A percentile compares a stretch with the other conserved stretches of the same genome.
phyloP scores from a whole-genome alignment of 2,888 invertebrate species.

The Phengaris alcon region DNA sequence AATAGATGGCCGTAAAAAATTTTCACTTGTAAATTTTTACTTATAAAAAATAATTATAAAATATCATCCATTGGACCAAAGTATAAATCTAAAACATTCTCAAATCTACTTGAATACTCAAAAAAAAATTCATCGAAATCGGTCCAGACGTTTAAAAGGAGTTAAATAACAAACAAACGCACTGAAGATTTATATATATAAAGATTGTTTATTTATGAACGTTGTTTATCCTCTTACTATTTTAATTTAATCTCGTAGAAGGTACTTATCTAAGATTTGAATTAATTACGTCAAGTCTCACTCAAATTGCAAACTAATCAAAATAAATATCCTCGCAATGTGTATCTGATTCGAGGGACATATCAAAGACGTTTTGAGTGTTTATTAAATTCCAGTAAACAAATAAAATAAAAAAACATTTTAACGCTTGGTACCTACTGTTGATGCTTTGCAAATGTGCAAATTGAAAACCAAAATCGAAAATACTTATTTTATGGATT shows the following conservation, averaged over 20 bases:
- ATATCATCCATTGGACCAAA: no score
- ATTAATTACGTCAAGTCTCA: constrained; percentile 12
- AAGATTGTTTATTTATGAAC: neutral
- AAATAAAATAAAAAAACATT: neutral
- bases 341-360: neutral
- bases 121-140: no score
- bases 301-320: constrained; percentile 18
- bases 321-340: constrained; percentile 17
- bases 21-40: no score
- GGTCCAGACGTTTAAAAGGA: no score
- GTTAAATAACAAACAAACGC: no score
- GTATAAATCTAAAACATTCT: no score
- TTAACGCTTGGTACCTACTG: neutral
- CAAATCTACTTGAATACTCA: no score
- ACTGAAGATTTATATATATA: no score
- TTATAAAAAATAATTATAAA: no score
- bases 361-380: constrained; percentile 2
- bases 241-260: neutral
- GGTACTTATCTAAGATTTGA: neutral
- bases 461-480: neutral
- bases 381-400: constrained; percentile 18
- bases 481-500: neutral
- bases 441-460: neutral
- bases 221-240: neutral
- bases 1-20: no score